Conservation (phyloP, 2,888 invertebrate species). For the Hylaea fasciaria region DNA sequence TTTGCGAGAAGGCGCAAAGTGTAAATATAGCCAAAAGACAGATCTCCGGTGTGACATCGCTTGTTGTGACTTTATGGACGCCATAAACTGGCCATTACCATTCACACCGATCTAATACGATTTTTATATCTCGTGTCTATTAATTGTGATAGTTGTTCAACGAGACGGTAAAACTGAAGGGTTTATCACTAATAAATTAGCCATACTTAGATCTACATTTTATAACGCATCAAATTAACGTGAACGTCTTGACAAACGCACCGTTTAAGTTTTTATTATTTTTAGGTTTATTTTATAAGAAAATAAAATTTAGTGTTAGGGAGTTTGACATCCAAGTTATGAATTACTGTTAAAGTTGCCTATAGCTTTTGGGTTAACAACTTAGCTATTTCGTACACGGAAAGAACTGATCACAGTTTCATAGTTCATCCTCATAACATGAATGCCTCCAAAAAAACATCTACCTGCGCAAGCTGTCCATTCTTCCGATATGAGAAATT, state of each 20-base stretch:
- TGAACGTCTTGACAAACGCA: slow-evolving; percentile 31
- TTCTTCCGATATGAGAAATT: slow-evolving; percentile 73
- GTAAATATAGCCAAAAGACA: slow-evolving; percentile 47
- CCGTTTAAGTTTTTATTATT: neutral
- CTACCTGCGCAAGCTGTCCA: slow-evolving; percentile 68
- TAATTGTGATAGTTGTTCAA: slow-evolving; percentile 72
- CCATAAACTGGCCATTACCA: slow-evolving; percentile 72
- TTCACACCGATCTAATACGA: slow-evolving; percentile 74
- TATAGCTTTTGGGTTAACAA: slow-evolving; percentile 1
- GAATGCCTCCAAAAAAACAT: slow-evolving; percentile 55
- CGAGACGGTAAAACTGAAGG: slow-evolving; percentile 66
- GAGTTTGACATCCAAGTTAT: neutral
- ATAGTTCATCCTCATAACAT: slow-evolving; percentile 46
- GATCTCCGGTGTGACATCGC: slow-evolving; percentile 62
- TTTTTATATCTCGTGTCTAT: slow-evolving; percentile 70
- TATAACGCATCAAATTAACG: slow-evolving; percentile 48
- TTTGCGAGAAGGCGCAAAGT: slow-evolving; percentile 43
- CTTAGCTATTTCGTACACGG: slow-evolving; percentile 37
- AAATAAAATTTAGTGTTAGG: neutral
- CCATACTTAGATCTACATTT: slow-evolving; percentile 51
- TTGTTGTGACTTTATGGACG: slow-evolving; percentile 69
- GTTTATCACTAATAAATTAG: slow-evolving; percentile 67
- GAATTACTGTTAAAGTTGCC: neutral
- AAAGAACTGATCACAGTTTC: slow-evolving; percentile 48
- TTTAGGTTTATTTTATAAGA: neutral